These are phyloP conservation scores for Oenanthe oenanthe DNA, from an alignment of 2,113 vertebrate species.

Conservation along the genomic window DNA sequence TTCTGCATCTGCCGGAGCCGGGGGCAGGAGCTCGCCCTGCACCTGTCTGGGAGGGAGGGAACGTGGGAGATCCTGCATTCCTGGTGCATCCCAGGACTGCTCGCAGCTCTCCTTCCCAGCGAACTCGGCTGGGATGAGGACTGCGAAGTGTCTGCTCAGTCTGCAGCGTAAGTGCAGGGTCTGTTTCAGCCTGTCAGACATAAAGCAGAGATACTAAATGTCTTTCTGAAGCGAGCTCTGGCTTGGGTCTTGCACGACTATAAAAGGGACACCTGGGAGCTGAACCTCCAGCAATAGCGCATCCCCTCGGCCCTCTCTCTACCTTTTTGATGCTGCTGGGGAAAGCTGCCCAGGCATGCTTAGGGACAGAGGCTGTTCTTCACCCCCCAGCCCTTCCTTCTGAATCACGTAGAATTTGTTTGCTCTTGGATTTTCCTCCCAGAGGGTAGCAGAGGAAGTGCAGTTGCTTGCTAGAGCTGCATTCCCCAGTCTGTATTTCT, in stretches of 20 bases:
- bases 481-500: neutral
- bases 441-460: constrained; percentile 30
- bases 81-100: neutral
- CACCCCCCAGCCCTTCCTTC: neutral
- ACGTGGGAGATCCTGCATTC: neutral
- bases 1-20: neutral
- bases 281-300: neutral
- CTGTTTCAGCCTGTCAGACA: neutral
- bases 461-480: constrained; percentile 40
- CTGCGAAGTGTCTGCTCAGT: neutral
- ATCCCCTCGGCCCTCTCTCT: neutral
- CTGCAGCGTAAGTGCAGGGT: neutral
- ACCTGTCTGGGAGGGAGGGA: neutral
- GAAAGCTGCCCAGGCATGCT: neutral
- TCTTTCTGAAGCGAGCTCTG: neutral
- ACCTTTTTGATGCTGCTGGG: neutral
- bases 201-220: neutral
- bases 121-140: neutral
- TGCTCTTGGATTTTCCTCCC: constrained; percentile 48
- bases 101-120: neutral
- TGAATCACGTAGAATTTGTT: neutral
- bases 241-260: neutral
- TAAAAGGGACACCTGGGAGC: neutral
- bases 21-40: neutral
- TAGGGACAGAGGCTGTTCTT: neutral